Percentiles rank a stretch among this genome's conserved stretches.
These are phyloP conservation scores for Aphodius sticticus DNA, from an alignment of 2,888 invertebrate genomes.

Conservation along the genomic window DNA sequence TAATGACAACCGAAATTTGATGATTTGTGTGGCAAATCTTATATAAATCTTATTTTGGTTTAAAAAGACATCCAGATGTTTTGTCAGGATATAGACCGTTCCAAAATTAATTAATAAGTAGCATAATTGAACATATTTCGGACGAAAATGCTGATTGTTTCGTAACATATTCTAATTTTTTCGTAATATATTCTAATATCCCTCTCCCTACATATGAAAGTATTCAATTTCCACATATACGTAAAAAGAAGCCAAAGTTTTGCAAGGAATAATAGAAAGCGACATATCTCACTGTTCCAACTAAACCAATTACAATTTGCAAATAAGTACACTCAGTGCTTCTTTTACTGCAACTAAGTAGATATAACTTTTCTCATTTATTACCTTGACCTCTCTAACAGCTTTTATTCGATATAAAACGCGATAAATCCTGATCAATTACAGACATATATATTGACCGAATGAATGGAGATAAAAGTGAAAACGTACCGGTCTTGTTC, in stretches of 20 bases:
- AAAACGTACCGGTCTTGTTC: conserved; percentile 64
- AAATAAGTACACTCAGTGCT: neutral
- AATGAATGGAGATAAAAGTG: neutral
- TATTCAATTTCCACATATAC: neutral
- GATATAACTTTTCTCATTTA: neutral
- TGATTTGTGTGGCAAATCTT: too few species aligned
- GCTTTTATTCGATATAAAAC: neutral
- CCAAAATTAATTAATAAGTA: too few species aligned
- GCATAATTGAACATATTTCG: too few species aligned
- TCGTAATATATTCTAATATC: too few species aligned
- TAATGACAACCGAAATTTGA: too few species aligned
- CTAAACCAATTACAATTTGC: neutral
- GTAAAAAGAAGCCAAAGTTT: neutral
- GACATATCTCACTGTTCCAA: neutral
- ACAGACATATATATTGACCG: neutral
- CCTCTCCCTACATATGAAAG: too few species aligned
- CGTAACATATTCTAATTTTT: too few species aligned
- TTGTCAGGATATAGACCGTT: too few species aligned
- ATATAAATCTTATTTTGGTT: too few species aligned
- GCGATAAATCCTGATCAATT: neutral
- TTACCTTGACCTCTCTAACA: neutral
- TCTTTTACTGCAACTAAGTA: neutral
- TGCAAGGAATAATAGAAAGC: neutral
- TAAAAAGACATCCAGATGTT: too few species aligned
- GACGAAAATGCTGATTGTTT: too few species aligned